These are phyloP conservation scores for Arctopsyche grandis DNA, from an alignment of 1,140 invertebrate genomes.

Conservation along the genomic window DNA sequence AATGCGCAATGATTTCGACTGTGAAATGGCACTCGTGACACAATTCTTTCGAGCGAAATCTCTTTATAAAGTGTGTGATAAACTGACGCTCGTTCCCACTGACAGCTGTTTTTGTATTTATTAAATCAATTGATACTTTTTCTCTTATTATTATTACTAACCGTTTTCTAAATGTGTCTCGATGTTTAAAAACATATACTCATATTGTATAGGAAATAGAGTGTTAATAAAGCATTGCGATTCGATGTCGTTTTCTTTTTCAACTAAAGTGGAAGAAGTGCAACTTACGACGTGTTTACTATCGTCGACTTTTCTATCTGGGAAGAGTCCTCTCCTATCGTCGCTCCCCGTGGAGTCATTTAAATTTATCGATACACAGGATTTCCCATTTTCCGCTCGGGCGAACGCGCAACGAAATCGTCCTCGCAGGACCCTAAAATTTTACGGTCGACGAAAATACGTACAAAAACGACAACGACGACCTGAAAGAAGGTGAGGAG, in stretches of 20 bases:
- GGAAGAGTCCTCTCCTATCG: conserved; percentile 19
- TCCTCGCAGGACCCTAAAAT: conserved; percentile 36
- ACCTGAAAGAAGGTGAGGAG: conserved; percentile 3
- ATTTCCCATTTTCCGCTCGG: conserved; percentile 52
- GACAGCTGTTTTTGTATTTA: too few relatives aligned
- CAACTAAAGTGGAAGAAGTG: background rate
- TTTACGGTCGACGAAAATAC: conserved; percentile 26
- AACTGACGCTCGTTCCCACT: too few relatives aligned
- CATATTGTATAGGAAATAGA: too few relatives aligned
- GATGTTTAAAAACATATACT: too few relatives aligned
- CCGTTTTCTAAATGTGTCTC: too few relatives aligned
- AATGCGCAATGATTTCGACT: too few relatives aligned
- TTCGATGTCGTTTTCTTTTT: background rate
- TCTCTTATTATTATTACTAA: too few relatives aligned
- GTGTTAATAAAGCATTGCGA: background rate
- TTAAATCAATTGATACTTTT: too few relatives aligned
- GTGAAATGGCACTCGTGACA: too few relatives aligned
- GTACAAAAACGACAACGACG: conserved; percentile 20
- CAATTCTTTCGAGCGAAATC: too few relatives aligned
- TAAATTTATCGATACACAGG: conserved; percentile 53
- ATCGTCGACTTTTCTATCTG: background rate
- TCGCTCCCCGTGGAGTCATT: conserved; percentile 36
- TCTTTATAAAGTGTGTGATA: too few relatives aligned
- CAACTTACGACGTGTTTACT: conserved; percentile 39
- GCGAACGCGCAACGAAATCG: conserved; percentile 34